phyloP scores from a whole-genome alignment of 2,797 vertebrate genomes.

The Manis crassicaudata region DNA sequence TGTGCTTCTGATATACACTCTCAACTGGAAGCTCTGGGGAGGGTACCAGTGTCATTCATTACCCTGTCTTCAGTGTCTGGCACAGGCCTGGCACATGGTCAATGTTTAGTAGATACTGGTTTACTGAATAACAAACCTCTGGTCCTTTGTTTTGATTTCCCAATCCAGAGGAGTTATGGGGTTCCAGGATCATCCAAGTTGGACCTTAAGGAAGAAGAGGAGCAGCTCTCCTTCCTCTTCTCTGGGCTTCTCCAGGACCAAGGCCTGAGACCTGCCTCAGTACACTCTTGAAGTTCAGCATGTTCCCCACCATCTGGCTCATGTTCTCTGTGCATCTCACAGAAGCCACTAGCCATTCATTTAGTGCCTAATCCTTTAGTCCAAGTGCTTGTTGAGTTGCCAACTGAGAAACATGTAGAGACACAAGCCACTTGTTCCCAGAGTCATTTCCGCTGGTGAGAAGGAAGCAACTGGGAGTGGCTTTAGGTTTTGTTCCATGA shows the following conservation, averaged over 20 bases:
- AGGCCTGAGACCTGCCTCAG: neutral
- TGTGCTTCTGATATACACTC: neutral
- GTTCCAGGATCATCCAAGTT: neutral
- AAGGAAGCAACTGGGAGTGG: constrained; percentile 6
- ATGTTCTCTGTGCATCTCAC: neutral
- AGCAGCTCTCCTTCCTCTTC: neutral
- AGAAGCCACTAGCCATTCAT: constrained; percentile 82
- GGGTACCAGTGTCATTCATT: rapidly evolving
- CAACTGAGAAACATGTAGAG: constrained; percentile 77
- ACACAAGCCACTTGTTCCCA: constrained; percentile 71
- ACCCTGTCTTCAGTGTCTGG: neutral
- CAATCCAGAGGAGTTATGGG: neutral
- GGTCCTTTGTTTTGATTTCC: neutral
- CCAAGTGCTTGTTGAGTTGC: constrained; percentile 80
- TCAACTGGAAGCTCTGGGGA: neutral
- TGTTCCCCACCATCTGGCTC: neutral
- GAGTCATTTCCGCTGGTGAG: neutral
- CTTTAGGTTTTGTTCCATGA: constrained; percentile 1
- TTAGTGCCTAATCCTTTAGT: constrained; percentile 82
- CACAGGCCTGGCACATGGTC: rapidly evolving
- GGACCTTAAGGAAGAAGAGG: neutral
- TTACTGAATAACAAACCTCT: neutral
- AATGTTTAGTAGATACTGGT: neutral
- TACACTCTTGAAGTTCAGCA: neutral
- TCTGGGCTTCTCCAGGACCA: neutral